These are phyloP conservation scores for Cyanoramphus novaezelandiae DNA, from an alignment of 2,113 vertebrate genomes.

Conservation along the genomic window DNA sequence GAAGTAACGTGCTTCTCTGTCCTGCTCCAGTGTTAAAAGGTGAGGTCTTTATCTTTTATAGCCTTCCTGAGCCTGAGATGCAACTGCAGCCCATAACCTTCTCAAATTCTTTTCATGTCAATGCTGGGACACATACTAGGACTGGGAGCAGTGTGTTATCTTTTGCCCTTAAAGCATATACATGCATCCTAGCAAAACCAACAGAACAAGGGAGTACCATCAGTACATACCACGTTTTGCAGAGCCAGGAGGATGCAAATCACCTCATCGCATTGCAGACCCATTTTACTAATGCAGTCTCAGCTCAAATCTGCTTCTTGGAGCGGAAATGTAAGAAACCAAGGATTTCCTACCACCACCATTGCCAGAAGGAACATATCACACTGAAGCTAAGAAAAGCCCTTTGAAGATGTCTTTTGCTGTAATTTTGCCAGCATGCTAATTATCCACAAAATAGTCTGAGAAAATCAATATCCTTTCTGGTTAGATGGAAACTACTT, in stretches of 20 bases:
- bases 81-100: background rate
- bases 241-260: background rate
- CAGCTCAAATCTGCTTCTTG: background rate
- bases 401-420: background rate
- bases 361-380: background rate
- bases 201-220: background rate
- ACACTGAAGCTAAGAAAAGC: background rate
- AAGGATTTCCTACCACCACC: background rate
- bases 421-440: background rate
- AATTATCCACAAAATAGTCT: background rate
- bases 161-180: background rate
- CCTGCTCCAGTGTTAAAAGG: background rate
- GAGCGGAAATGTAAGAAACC: background rate
- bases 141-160: background rate
- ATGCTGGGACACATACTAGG: background rate
- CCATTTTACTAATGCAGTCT: background rate
- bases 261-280: background rate
- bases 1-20: background rate
- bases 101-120: background rate
- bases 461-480: background rate
- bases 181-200: background rate
- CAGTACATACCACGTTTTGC: fast-evolving
- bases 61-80: background rate
- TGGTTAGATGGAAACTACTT: background rate
- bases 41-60: background rate